phyloP scores from a whole-genome alignment of 2,113 vertebrate genomes.

The Deroptyus accipitrinus region DNA sequence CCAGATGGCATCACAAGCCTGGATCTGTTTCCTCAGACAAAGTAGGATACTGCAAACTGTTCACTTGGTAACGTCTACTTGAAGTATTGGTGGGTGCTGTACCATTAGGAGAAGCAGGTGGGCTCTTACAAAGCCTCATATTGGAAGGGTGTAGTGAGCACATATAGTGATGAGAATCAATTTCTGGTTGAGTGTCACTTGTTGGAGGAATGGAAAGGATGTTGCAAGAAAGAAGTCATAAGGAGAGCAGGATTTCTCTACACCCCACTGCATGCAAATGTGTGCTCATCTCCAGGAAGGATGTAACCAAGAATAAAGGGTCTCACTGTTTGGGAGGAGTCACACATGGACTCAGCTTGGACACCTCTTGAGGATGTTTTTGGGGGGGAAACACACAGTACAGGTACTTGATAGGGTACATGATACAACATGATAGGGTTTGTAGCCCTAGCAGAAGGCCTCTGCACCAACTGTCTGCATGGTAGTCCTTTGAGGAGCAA shows the following conservation, averaged over 20 bases:
- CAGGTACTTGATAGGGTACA: background rate
- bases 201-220: background rate
- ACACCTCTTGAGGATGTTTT: background rate
- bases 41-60: constrained; percentile 66
- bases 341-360: background rate
- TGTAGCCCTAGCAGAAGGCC: background rate
- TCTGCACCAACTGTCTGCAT: background rate
- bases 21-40: constrained; percentile 74
- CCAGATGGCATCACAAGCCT: constrained; percentile 77
- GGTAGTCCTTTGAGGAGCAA: background rate
- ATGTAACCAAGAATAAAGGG: background rate
- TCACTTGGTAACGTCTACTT: constrained; percentile 57
- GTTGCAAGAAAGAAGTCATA: background rate
- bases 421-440: background rate
- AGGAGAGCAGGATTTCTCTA: background rate
- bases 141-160: background rate
- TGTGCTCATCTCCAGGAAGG: background rate
- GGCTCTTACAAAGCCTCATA: background rate
- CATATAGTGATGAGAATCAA: background rate
- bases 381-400: background rate
- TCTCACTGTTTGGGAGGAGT: background rate
- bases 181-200: background rate
- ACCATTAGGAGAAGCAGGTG: background rate
- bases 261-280: background rate
- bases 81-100: constrained; percentile 31